Conservation (phyloP, 64 coral and sea anemone species). For the Montipora capricornis region DNA sequence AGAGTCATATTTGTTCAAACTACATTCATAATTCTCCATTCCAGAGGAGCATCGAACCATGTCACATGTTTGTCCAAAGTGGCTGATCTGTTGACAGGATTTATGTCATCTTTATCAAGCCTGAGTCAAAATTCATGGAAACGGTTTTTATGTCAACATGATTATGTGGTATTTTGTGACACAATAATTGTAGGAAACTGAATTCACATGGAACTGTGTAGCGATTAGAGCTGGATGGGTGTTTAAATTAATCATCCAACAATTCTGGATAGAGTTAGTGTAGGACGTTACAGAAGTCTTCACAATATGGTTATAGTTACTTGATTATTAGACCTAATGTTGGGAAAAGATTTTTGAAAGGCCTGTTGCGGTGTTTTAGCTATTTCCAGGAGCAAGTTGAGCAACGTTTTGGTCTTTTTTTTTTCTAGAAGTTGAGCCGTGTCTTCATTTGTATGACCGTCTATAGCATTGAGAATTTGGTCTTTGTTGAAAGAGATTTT, state of each 20-base stretch:
- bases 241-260: neutral
- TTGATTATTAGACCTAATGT: neutral
- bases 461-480: neutral
- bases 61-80: too few species aligned
- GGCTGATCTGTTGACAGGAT: neutral
- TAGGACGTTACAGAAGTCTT: too few species aligned
- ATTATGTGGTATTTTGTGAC: neutral
- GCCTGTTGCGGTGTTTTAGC: neutral
- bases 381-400: neutral
- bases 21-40: too few species aligned
- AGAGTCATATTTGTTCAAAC: too few species aligned
- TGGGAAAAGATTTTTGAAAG: neutral
- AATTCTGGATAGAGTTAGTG: too few species aligned
- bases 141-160: neutral
- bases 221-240: neutral
- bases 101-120: neutral
- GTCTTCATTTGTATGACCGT: neutral
- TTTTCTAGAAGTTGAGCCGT: slow-evolving; percentile 3
- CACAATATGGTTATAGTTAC: too few species aligned
- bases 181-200: neutral
- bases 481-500: neutral
- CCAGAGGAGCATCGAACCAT: too few species aligned
- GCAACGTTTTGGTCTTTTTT: neutral
- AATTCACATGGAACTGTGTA: neutral
- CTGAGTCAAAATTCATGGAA: slow-evolving; percentile 2